Percentiles rank a stretch among this genome's conserved stretches.
Evolutionary conservation across 2,888 invertebrate species (phyloP).

Genomic region (Polymixis flavicincta): DNA sequence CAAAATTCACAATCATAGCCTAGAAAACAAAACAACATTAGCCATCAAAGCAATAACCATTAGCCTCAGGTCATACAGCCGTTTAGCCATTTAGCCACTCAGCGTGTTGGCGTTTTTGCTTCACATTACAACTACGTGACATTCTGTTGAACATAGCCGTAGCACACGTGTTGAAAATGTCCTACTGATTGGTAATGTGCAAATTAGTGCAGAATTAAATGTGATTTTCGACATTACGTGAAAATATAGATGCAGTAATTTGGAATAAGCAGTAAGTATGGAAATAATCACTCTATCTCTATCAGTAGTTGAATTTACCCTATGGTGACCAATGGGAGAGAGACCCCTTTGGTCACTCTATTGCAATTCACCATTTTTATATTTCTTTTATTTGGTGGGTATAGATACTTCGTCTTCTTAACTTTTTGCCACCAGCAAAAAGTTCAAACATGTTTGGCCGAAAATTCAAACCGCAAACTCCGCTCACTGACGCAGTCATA

Average conservation of each 20-base stretch:
- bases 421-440: no score
- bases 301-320: no score
- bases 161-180: slow-evolving; percentile 11
- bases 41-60: slow-evolving; percentile 45
- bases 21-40: slow-evolving; percentile 16
- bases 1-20: background rate
- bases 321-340: no score
- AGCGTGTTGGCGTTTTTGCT: slow-evolving; percentile 56
- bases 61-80: slow-evolving; percentile 58
- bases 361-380: background rate
- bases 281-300: background rate
- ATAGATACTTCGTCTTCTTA: background rate
- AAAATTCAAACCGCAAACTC: no score
- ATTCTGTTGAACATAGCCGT: slow-evolving; percentile 17
- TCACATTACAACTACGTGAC: slow-evolving; percentile 62
- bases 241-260: background rate
- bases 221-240: background rate
- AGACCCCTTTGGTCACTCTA: background rate
- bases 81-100: slow-evolving; percentile 67
- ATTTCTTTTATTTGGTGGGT: background rate
- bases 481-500: no score
- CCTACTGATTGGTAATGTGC: slow-evolving; percentile 13
- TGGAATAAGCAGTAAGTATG: background rate
- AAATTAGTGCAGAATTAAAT: background rate
- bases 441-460: no score